Percentiles rank a stretch among this genome's conserved stretches.
Conservation (phyloP, 2,888 invertebrate genomes). For the Eutolmus rufibarbis region DNA sequence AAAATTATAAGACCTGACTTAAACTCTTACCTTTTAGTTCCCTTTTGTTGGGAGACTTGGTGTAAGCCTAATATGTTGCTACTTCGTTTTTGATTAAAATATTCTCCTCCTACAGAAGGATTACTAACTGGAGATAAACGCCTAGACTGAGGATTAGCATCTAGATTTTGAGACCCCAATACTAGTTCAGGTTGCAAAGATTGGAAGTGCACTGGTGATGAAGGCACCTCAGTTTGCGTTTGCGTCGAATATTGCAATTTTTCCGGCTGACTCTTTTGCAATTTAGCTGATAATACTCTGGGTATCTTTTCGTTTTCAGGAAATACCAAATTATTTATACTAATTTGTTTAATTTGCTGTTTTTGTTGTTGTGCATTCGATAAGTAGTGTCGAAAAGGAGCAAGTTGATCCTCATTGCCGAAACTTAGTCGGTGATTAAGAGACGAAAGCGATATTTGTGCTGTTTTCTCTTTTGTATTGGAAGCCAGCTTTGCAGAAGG, state of each 20-base stretch:
- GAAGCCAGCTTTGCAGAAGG: background rate
- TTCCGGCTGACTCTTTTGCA: slow-evolving; percentile 41
- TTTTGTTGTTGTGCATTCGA: slow-evolving; percentile 37
- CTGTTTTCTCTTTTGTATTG: slow-evolving; percentile 38
- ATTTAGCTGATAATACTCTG: slow-evolving; percentile 48
- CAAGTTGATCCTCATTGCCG: slow-evolving; percentile 45
- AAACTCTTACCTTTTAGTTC: background rate
- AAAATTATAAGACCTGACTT: background rate
- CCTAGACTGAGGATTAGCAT: slow-evolving; percentile 35
- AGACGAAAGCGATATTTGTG: slow-evolving; percentile 44
- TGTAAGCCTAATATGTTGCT: slow-evolving; percentile 47
- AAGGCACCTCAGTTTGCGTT: slow-evolving; percentile 47
- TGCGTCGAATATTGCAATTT: slow-evolving; percentile 17
- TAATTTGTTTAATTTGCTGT: slow-evolving; percentile 46
- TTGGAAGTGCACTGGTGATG: slow-evolving; percentile 59
- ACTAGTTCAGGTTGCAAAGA: slow-evolving; percentile 54
- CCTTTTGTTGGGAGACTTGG: slow-evolving; percentile 30
- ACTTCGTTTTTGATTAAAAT: slow-evolving; percentile 47
- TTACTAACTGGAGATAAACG: slow-evolving; percentile 46
- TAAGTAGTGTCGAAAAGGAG: slow-evolving; percentile 46
- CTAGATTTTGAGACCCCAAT: slow-evolving; percentile 51
- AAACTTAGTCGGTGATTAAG: slow-evolving; percentile 35
- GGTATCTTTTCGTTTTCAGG: slow-evolving; percentile 41
- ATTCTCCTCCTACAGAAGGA: slow-evolving; percentile 40
- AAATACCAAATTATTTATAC: slow-evolving; percentile 49